phyloP scores from a whole-genome alignment of 2,888 invertebrate genomes.

The Phrixothrix hirtus region DNA sequence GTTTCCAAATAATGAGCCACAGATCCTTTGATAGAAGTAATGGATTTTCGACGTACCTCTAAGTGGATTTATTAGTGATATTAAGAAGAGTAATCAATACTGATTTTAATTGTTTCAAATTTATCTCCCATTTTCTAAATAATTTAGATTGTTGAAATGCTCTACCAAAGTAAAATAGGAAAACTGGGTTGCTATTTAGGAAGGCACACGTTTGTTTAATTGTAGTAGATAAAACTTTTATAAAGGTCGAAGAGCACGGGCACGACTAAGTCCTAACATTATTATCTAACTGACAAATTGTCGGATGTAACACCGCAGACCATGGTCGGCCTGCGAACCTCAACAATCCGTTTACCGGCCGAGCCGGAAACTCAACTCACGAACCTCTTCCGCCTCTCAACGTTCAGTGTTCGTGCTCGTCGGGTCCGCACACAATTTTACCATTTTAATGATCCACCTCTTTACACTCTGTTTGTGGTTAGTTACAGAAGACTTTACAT shows the following conservation, averaged over 20 bases:
- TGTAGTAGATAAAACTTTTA: conserved; percentile 10
- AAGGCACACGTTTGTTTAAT: conserved; percentile 7
- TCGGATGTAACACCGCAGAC: conserved; percentile 18
- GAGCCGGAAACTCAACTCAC: conserved; percentile 21
- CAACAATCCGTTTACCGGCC: conserved; percentile 28
- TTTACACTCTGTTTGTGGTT: conserved; percentile 13
- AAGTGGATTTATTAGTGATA: not conserved
- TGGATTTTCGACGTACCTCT: not conserved
- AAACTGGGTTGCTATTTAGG: too few relatives aligned
- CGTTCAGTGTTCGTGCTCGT: conserved; percentile 17
- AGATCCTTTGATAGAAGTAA: too few relatives aligned
- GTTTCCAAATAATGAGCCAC: too few relatives aligned
- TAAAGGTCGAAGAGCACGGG: conserved; percentile 13
- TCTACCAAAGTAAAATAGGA: too few relatives aligned
- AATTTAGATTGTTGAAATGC: too few relatives aligned
- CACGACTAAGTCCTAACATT: conserved; percentile 15
- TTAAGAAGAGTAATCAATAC: too few relatives aligned
- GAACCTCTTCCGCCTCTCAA: conserved; percentile 26
- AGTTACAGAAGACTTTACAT: not conserved
- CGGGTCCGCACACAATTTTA: conserved; percentile 17
- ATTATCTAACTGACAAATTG: conserved; percentile 25
- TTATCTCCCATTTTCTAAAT: too few relatives aligned
- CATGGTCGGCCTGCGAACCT: conserved; percentile 16
- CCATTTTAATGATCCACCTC: conserved; percentile 18
- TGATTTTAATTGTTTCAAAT: too few relatives aligned